These are phyloP conservation scores for Thaumatotibia leucotreta DNA, from an alignment of 1,140 invertebrate species.

Conservation along the genomic window DNA sequence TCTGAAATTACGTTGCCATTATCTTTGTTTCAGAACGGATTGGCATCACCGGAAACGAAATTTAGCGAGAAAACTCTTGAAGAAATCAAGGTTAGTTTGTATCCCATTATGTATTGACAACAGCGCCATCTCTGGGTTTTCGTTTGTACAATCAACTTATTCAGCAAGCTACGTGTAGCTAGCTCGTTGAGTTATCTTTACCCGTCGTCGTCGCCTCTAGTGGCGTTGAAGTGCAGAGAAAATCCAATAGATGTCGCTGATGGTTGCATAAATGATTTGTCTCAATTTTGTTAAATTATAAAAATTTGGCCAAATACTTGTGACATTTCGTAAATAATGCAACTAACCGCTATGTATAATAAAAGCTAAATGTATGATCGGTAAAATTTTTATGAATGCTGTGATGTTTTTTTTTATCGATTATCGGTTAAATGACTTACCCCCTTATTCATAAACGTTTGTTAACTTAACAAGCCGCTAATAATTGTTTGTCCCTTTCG, in stretches of 20 bases:
- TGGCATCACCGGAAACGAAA: conserved; percentile 53
- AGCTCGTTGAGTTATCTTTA: background rate
- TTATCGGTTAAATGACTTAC: too few species aligned
- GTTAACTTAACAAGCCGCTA: too few species aligned
- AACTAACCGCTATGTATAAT: too few species aligned
- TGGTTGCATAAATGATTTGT: too few species aligned
- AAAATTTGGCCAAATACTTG: background rate
- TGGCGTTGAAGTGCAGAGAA: background rate
- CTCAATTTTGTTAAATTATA: background rate
- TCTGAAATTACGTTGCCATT: background rate
- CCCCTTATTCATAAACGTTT: too few species aligned
- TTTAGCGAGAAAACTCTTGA: conserved; percentile 55
- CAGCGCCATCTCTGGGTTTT: conserved; percentile 27
- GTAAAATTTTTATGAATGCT: too few species aligned
- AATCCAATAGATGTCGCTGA: background rate
- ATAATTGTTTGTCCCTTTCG: too few species aligned
- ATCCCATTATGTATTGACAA: background rate
- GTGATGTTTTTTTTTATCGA: too few species aligned
- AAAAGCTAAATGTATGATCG: too few species aligned
- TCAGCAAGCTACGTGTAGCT: background rate
- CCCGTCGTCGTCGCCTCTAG: background rate
- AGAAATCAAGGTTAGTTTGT: conserved; percentile 53
- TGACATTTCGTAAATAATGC: background rate
- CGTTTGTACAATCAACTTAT: background rate
- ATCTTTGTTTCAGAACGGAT: conserved; percentile 44